These are phyloP conservation scores for Crypturellus tataupa DNA, from an alignment of 2,797 vertebrate genomes.

Conservation along the genomic window DNA sequence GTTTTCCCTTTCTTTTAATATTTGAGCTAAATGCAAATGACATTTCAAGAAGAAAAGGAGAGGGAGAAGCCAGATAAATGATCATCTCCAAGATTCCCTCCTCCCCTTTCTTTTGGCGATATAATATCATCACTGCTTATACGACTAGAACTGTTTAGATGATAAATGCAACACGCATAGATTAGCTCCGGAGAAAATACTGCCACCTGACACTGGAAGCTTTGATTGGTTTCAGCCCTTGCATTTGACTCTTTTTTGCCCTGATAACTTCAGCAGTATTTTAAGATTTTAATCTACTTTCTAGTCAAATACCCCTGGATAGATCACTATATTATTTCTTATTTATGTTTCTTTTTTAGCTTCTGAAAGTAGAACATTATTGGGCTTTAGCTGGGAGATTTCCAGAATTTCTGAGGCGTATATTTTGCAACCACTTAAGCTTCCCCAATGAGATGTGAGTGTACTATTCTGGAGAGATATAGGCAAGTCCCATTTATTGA, in stretches of 20 bases:
- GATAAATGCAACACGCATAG: slow-evolving; percentile 72
- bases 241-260: slow-evolving; percentile 59
- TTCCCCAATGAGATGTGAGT: not conserved
- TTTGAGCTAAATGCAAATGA: slow-evolving; percentile 70
- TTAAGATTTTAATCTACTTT: slow-evolving; percentile 79
- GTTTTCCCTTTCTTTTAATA: slow-evolving; percentile 64
- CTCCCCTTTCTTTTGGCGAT: slow-evolving; percentile 40
- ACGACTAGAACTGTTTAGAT: slow-evolving; percentile 69
- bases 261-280: slow-evolving; percentile 71
- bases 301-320: slow-evolving; percentile 60
- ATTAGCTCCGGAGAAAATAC: slow-evolving; percentile 62
- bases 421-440: slow-evolving; percentile 42
- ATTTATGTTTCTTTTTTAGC: slow-evolving; percentile 66
- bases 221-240: slow-evolving; percentile 71
- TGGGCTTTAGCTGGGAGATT: slow-evolving; percentile 33
- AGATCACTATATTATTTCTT: slow-evolving; percentile 59
- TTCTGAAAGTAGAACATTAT: slow-evolving; percentile 56
- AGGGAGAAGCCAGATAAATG: slow-evolving; percentile 53
- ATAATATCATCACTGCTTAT: slow-evolving; percentile 57
- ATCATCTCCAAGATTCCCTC: not conserved
- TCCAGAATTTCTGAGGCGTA: not conserved
- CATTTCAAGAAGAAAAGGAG: not conserved
- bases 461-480: not conserved
- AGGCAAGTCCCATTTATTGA: slow-evolving; percentile 4
- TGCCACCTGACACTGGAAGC: slow-evolving; percentile 33